phyloP scores from a whole-genome alignment of 2,797 vertebrate species.

The Okamejei kenojei region DNA sequence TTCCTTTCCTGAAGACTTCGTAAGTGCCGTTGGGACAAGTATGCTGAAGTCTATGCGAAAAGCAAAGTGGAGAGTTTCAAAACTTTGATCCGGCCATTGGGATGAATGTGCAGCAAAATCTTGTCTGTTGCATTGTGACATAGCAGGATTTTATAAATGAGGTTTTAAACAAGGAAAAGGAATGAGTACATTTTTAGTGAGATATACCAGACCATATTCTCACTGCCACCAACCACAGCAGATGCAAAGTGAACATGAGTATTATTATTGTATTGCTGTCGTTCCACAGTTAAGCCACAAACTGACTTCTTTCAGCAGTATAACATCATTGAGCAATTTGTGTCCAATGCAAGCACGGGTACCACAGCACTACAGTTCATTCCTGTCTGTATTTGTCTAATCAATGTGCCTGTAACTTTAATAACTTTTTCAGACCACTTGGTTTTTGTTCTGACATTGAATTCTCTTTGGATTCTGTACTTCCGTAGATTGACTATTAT shows the following conservation, averaged over 20 bases:
- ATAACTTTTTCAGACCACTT: slow-evolving; percentile 18
- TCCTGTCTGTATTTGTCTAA: neutral
- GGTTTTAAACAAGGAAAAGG: neutral
- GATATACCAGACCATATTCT: neutral
- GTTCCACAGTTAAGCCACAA: neutral
- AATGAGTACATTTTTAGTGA: neutral
- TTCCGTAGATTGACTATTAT: neutral
- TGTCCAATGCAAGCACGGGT: neutral
- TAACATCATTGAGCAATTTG: neutral
- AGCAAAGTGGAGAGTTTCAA: neutral
- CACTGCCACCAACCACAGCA: neutral
- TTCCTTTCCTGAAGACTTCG: neutral
- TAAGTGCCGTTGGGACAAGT: neutral
- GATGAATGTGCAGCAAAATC: neutral
- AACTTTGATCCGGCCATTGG: neutral
- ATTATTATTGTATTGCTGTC: slow-evolving; percentile 8
- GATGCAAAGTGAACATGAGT: neutral
- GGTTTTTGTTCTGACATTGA: neutral
- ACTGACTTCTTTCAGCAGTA: neutral
- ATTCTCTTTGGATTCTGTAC: neutral
- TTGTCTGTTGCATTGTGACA: neutral
- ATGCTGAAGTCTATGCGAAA: neutral
- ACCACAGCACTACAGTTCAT: neutral
- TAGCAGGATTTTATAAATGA: too few relatives aligned
- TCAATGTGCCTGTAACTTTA: neutral